Conservation (phyloP, 2,113 vertebrate species). For the Chaetodon trifascialis region DNA sequence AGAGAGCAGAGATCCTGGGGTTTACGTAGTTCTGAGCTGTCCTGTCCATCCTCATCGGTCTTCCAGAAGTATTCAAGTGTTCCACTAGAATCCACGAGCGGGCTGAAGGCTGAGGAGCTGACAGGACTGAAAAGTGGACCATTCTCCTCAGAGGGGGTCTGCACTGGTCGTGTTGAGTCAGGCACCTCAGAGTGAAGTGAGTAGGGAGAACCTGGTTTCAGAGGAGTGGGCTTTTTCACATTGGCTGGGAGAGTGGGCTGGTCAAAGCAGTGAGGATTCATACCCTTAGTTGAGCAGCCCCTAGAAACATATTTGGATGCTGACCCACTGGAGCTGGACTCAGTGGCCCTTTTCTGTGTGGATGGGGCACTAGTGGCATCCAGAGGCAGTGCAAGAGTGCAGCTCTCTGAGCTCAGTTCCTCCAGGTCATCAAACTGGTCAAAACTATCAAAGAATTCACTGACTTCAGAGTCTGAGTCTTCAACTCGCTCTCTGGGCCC, state of each 20-base stretch:
- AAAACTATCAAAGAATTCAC: slow-evolving; percentile 99
- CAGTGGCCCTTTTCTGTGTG: slow-evolving; percentile 79
- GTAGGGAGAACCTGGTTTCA: slow-evolving; percentile 91
- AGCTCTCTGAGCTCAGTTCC: slow-evolving; percentile 75
- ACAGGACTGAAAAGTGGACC: slow-evolving; percentile 93
- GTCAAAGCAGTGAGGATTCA: slow-evolving; percentile 96
- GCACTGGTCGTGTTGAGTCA: slow-evolving; percentile 89
- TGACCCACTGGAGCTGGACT: slow-evolving; percentile 62
- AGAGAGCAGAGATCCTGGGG: slow-evolving; percentile 82
- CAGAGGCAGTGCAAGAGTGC: slow-evolving; percentile 79
- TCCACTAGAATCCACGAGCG: slow-evolving; percentile 86
- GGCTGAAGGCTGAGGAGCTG: slow-evolving; percentile 94
- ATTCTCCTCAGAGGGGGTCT: slow-evolving; percentile 89
- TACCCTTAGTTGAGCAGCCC: slow-evolving; percentile 82
- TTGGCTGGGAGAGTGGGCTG: slow-evolving; percentile 91
- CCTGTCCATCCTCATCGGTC: slow-evolving; percentile 67
- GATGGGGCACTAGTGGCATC: slow-evolving; percentile 76
- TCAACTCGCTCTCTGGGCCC: slow-evolving; percentile 93
- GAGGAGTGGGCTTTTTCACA: slow-evolving; percentile 95
- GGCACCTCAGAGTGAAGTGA: slow-evolving; percentile 86
- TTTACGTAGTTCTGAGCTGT: slow-evolving; percentile 78
- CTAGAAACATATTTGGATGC: slow-evolving; percentile 76
- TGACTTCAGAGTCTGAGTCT: slow-evolving; percentile 98
- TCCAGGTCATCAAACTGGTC: slow-evolving; percentile 96
- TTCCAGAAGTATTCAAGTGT: slow-evolving; percentile 90